Percentiles rank a stretch among this genome's conserved stretches.
Evolutionary conservation across 2,113 vertebrate species (phyloP).

Genomic region (Ophiodon elongatus): DNA sequence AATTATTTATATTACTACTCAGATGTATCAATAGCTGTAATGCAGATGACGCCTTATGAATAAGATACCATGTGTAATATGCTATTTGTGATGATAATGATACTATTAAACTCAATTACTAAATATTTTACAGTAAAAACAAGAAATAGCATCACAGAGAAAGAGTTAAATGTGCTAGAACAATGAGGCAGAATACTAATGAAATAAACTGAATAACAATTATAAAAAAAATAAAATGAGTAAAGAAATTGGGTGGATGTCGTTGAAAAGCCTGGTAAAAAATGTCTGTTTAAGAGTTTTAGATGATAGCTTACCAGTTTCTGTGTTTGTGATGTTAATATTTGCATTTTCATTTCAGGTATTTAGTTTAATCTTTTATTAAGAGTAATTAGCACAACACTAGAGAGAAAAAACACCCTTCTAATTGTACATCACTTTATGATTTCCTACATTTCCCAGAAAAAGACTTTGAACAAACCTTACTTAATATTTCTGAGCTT

Average conservation of each 20-base stretch:
- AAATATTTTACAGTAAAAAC: background rate
- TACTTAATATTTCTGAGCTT: background rate
- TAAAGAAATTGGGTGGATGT: too few relatives aligned
- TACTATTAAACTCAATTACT: background rate
- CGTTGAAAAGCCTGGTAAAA: too few relatives aligned
- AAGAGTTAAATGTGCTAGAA: background rate
- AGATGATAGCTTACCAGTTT: background rate
- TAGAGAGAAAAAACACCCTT: background rate
- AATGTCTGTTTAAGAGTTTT: background rate
- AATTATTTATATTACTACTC: too few relatives aligned
- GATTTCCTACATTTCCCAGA: background rate
- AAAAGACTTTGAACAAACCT: background rate
- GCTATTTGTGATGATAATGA: background rate
- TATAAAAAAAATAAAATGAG: background rate
- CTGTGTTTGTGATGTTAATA: background rate
- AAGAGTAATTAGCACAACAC: background rate
- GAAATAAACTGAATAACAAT: background rate
- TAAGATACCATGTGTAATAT: background rate
- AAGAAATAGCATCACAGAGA: background rate
- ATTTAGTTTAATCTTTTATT: background rate
- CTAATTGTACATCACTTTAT: background rate
- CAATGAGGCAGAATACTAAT: background rate
- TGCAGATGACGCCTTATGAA: background rate
- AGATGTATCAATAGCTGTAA: background rate
- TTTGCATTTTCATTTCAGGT: background rate